These are phyloP conservation scores for Oophaga sylvatica DNA, from an alignment of 2,797 vertebrate species.

Conservation along the genomic window DNA sequence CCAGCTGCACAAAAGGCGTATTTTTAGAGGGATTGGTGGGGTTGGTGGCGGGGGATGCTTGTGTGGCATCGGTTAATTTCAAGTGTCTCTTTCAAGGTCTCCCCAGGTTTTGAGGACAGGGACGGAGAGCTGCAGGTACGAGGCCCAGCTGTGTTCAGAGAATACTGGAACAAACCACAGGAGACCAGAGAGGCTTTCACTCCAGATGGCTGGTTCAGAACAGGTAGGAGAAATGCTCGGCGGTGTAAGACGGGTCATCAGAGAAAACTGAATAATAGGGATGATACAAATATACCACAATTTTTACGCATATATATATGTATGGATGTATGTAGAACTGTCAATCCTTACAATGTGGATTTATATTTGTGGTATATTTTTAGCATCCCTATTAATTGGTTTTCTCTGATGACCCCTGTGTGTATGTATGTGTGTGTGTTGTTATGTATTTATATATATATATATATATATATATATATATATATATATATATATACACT, in stretches of 20 bases:
- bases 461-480: too few relatives aligned
- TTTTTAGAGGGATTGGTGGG: background rate
- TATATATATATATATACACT: too few relatives aligned
- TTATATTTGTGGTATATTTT: too few relatives aligned
- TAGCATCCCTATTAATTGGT: too few relatives aligned
- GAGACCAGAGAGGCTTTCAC: conserved; percentile 85
- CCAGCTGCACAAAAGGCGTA: conserved; percentile 24
- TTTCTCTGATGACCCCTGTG: too few relatives aligned
- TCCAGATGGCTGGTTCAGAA: conserved; percentile 89
- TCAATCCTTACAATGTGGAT: too few relatives aligned
- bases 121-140: conserved; percentile 90
- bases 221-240: conserved; percentile 75
- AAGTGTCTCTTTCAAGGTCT: conserved; percentile 75
- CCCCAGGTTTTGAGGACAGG: conserved; percentile 79
- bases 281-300: background rate
- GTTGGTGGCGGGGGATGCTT: background rate
- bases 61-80: conserved; percentile 6
- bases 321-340: too few relatives aligned
- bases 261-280: background rate
- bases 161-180: conserved; percentile 89
- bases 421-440: too few relatives aligned
- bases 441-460: too few relatives aligned
- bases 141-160: conserved; percentile 86
- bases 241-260: background rate
- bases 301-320: background rate